Base-by-base conservation (phyloP, 2,888 invertebrate genomes). In the Chloromyia formosa region DNA sequence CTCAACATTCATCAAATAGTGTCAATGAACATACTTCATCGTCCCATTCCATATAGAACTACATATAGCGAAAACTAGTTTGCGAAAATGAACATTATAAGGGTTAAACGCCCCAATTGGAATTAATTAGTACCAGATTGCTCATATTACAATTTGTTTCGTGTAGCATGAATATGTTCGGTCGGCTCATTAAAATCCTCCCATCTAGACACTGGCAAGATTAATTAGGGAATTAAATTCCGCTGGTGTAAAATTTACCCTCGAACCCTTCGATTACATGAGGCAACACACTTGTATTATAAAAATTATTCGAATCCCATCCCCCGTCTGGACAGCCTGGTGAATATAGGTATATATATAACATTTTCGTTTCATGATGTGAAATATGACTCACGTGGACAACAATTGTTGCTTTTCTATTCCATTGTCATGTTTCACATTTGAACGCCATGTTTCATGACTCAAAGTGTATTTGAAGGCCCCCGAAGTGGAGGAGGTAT, bases 301-400 rank as follows among this genome's bases (percentile, higher is more conserved):
- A 35, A 35, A 35, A 35, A 35, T n/a, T 35, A 35, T 35, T 35
- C 7, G 27, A 4, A 35, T 35, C 2, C 7, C 27, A 35, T 35
- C 49, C 49, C 49, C 49, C 12, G 49, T 3, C 49, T n/a, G 49
- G 49, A n/a, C n/a, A 7, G 27, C 27, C 7, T 35, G 7, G 27
- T 35, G 27, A 35, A 49, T 7, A n/a, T 5, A 12, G 2, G 10
- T 49, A 49, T 49, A 18, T 42, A 4, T 16, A 9, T 40, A 5
- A 40, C 10, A 1, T 9, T 45, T 14, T 12, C 7, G 4, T 3
- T 42, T 18, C 49, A 45, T n/a, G n/a, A n/a, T 42, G 40, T 69
- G 69, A 53, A 69, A 54, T 56, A 56, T 71, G 71, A 71, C 71
- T 71, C 71, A 71, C 58, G 56, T 71, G 71, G 40, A 53, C 40